Conservation (phyloP, 2,797 vertebrate species). For the Lutjanus campechanus region DNA sequence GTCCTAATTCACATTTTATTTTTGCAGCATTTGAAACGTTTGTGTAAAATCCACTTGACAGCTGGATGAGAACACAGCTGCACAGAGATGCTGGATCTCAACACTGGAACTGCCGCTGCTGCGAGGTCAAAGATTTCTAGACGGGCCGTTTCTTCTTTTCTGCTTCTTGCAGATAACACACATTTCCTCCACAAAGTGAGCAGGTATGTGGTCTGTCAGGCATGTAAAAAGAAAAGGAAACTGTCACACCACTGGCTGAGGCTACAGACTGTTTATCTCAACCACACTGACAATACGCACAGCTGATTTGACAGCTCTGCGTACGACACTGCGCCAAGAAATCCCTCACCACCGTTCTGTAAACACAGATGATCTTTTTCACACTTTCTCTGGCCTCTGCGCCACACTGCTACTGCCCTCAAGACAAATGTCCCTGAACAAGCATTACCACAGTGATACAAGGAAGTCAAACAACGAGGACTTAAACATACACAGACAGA, state of each 20-base stretch:
- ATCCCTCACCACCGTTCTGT: constrained; percentile 39
- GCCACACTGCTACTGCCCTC: constrained; percentile 42
- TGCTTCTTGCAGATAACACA: constrained; percentile 19
- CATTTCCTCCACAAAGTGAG: constrained; percentile 35
- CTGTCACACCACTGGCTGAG: background rate
- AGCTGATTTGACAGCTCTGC: constrained; percentile 48
- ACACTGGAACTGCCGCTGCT: constrained; percentile 24
- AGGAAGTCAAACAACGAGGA: constrained; percentile 20
- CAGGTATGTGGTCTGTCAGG: constrained; percentile 27
- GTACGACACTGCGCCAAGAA: constrained; percentile 31
- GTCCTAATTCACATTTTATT: constrained; percentile 53
- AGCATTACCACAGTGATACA: constrained; percentile 27
- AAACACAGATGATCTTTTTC: constrained; percentile 61
- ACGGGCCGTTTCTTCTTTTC: background rate
- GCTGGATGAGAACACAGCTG: constrained; percentile 61
- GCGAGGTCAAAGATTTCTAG: constrained; percentile 26
- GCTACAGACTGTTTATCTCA: constrained; percentile 21
- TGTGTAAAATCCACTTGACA: constrained; percentile 70
- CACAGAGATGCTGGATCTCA: constrained; percentile 46
- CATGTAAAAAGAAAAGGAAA: background rate
- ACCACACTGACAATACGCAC: constrained; percentile 40
- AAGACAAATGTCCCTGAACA: constrained; percentile 56
- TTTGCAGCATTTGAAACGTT: constrained; percentile 53
- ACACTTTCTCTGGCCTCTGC: constrained; percentile 44
- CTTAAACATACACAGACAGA: background rate